Evolutionary conservation across 2,797 vertebrate genomes (phyloP), one percentile per base, ranked within the genome.

Genomic region (Cyprinodon diabolis): DNA sequence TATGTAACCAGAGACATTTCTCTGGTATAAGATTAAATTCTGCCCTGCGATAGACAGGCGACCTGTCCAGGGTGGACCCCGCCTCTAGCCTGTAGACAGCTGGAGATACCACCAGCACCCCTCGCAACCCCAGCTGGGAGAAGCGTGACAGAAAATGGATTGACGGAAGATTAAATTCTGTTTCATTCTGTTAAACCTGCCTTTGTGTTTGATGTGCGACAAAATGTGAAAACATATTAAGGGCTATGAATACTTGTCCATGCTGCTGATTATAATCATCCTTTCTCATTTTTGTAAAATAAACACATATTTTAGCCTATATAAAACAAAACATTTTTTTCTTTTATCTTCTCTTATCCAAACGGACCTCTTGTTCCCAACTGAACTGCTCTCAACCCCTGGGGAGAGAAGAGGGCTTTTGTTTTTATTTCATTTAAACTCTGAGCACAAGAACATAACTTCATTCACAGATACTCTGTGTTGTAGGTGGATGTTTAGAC

Each of bases 291-390:
- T 68, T 78, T 76, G 76, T 75, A 80, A 78, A 80, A 77, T 76
- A 48, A 84, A 63, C 77, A 37, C 17, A 79, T 65, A 76, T 74
- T 52, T 65, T 62, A 76, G 25, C 55, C 63, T 84, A 60, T 66
- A 78, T 78, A 62, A 80, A 47, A 80, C 75, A 52, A 71, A 60
- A 60, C 66, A n/a, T 60, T 80, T 84, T 78, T 78, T 69, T 86
- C 21, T 67, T 85, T 84, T 84, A 85, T 54, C 78, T 83, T 86
- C 74, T 83, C 86, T 87, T 84, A 90, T 90, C 84, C 80, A 89
- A 87, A 91, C 91, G 90, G 91, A 93, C 92, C 92, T 92, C 92
- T 91, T 90, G 88, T 89, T 91, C 91, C 92, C 90, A 90, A 92
- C 84, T 91, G 88, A 91, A 83, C 89, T 90, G 86, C 89, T 87